These are phyloP conservation scores for Brienomyrus longianalis DNA, from an alignment of 2,113 vertebrate genomes.

Conservation along the genomic window DNA sequence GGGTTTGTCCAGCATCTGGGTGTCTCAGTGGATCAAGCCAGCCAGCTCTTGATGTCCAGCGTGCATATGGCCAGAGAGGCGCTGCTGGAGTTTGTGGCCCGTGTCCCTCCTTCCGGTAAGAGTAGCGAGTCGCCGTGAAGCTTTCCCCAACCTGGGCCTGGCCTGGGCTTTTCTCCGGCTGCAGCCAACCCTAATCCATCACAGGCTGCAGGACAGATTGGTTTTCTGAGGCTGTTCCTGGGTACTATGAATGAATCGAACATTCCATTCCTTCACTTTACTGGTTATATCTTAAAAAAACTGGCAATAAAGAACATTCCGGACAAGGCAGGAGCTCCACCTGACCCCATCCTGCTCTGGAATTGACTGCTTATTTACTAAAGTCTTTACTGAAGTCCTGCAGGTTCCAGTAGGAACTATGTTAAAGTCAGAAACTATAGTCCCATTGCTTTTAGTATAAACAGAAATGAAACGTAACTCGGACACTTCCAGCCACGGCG, in stretches of 20 bases:
- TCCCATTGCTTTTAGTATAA: not conserved
- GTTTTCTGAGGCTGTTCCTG: not conserved
- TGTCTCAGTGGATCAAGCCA: constrained; percentile 49
- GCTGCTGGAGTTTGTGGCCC: constrained; percentile 40
- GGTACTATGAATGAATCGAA: not conserved
- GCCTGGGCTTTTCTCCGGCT: not conserved
- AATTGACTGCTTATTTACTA: not conserved
- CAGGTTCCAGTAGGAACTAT: not conserved
- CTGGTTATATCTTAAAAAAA: not conserved
- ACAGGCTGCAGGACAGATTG: not conserved
- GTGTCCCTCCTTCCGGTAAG: constrained; percentile 39
- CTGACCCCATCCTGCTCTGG: not conserved
- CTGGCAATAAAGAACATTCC: not conserved
- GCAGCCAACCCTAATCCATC: not conserved
- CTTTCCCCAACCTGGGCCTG: not conserved
- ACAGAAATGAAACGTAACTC: not conserved
- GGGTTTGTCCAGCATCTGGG: constrained; percentile 58
- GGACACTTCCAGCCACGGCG: not conserved
- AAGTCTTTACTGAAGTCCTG: not conserved
- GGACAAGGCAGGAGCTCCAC: not conserved
- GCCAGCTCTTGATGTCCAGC: constrained; percentile 57
- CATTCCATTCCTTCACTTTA: not conserved
- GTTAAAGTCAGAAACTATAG: not conserved
- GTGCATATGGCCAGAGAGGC: constrained; percentile 60
- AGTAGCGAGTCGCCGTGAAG: not conserved